Evolutionary conservation across 2,888 invertebrate genomes (phyloP).

Genomic region (Limnephilus rhombicus): DNA sequence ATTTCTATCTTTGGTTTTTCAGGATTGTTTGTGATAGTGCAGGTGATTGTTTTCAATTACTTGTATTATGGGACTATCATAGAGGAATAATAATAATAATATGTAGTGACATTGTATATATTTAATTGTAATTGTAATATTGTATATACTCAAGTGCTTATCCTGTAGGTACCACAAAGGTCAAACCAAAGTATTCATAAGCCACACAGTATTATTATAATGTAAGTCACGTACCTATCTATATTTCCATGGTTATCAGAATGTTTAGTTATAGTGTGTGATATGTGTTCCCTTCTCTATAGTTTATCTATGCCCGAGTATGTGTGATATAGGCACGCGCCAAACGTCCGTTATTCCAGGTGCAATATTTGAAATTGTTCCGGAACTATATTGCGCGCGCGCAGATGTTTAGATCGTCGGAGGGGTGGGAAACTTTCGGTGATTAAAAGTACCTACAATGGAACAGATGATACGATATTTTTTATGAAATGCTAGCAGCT

Average conservation of each 20-base stretch:
- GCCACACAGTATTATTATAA: not conserved
- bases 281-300: not conserved
- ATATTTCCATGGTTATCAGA: not conserved
- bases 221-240: not conserved
- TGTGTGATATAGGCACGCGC: slow-evolving; percentile 47
- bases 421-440: not conserved
- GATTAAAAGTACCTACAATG: not conserved
- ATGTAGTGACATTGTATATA: too few species aligned
- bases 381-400: slow-evolving; percentile 36
- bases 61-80: too few species aligned
- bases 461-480: not conserved
- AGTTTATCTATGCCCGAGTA: not conserved
- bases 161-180: not conserved
- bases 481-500: not conserved
- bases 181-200: not conserved
- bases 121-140: too few species aligned
- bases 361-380: slow-evolving; percentile 63
- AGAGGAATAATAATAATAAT: too few species aligned
- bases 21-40: too few species aligned
- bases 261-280: not conserved
- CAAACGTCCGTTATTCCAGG: slow-evolving; percentile 64
- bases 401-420: slow-evolving; percentile 11
- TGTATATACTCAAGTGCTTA: too few species aligned
- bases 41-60: too few species aligned
- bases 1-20: too few species aligned